These are phyloP conservation scores for rabbit (Oryctolagus cuniculus) DNA, from an alignment of 2,113 vertebrate genomes.

Conservation along the genomic window DNA sequence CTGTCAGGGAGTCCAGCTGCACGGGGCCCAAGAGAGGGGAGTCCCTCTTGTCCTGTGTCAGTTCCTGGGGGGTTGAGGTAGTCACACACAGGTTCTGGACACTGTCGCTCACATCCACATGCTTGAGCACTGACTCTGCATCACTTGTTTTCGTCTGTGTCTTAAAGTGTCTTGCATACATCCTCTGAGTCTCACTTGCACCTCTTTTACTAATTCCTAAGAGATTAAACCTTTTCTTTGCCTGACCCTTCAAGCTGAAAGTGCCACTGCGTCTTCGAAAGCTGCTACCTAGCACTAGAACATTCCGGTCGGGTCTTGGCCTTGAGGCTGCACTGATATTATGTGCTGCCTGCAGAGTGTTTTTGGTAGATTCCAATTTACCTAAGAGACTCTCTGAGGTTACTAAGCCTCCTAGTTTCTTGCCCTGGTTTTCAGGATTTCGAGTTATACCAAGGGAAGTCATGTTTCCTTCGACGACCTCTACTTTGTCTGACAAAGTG, in stretches of 20 bases:
- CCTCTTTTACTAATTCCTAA: slow-evolving; percentile 84
- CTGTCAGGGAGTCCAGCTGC: slow-evolving; percentile 26
- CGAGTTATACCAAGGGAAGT: slow-evolving; percentile 34
- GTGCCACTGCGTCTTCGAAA: slow-evolving; percentile 81
- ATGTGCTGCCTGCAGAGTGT: slow-evolving; percentile 57
- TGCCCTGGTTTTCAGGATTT: slow-evolving; percentile 49
- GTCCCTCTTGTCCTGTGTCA: slow-evolving; percentile 46
- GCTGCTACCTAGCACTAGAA: slow-evolving; percentile 69
- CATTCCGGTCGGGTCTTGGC: slow-evolving; percentile 78
- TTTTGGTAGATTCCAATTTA: slow-evolving; percentile 57
- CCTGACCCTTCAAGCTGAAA: slow-evolving; percentile 85
- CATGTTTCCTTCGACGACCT: neutral
- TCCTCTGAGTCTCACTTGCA: slow-evolving; percentile 71
- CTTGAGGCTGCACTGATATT: slow-evolving; percentile 51
- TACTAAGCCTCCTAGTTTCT: slow-evolving; percentile 54
- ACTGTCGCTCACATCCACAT: slow-evolving; percentile 34
- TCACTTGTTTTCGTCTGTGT: slow-evolving; percentile 67
- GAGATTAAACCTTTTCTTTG: slow-evolving; percentile 86
- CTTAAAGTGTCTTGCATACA: slow-evolving; percentile 54
- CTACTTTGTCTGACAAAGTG: slow-evolving; percentile 44
- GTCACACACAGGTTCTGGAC: neutral
- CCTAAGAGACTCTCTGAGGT: slow-evolving; percentile 64
- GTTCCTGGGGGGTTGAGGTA: slow-evolving; percentile 56
- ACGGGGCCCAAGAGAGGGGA: neutral
- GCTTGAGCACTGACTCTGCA: neutral